Evolutionary conservation across 2,797 vertebrate genomes (phyloP).

Genomic region (Artibeus lituratus): DNA sequence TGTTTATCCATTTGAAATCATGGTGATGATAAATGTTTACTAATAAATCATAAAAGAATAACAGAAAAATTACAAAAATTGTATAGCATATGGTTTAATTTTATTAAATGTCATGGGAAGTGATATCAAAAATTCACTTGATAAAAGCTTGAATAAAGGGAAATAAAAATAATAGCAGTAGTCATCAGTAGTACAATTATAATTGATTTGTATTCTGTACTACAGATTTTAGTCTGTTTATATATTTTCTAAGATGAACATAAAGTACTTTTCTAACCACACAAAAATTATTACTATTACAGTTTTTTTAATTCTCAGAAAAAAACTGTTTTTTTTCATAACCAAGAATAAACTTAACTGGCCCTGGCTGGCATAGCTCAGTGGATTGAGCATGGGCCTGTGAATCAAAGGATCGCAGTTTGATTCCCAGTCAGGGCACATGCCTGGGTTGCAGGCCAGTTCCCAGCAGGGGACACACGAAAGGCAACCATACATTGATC

Average conservation of each 20-base stretch:
- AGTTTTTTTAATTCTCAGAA: background rate
- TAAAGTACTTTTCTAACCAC: background rate
- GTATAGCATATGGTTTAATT: background rate
- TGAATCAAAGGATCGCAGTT: too few species aligned
- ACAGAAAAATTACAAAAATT: background rate
- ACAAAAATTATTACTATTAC: constrained; percentile 6
- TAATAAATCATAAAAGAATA: background rate
- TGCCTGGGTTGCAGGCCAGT: too few species aligned
- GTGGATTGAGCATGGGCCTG: too few species aligned
- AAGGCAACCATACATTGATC: too few species aligned
- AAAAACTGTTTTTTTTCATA: constrained; percentile 23
- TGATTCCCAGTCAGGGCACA: too few species aligned
- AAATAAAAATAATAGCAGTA: background rate
- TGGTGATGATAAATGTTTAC: background rate
- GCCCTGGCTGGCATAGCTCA: too few species aligned
- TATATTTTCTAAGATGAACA: constrained; percentile 14
- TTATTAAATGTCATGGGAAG: background rate
- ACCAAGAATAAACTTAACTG: too few species aligned
- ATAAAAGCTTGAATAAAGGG: background rate
- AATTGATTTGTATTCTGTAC: background rate
- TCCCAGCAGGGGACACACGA: too few species aligned
- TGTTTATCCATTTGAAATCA: background rate
- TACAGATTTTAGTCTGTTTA: background rate
- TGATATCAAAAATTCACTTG: background rate
- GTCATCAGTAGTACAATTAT: background rate